Evolutionary conservation across 2,797 vertebrate genomes (phyloP), one percentile per base, ranked within the genome.

Genomic region (Pseudochromis fuscus): DNA sequence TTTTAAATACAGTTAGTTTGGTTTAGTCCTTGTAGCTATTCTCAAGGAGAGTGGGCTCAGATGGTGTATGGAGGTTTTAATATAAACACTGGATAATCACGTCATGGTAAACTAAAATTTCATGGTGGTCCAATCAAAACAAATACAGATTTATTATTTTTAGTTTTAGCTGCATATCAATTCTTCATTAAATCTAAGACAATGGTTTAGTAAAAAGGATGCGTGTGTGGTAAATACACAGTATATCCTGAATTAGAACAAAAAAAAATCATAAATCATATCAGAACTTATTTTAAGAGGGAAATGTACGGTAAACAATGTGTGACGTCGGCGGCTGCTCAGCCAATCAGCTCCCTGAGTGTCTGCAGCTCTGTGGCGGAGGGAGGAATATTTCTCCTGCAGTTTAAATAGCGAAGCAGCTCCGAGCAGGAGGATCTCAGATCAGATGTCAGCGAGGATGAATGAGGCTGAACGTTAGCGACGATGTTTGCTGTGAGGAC

Each of bases 361-460:
- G 1, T 33, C n/a, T 46, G 57, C 35, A 2, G 56, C 56, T 60
- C 53, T 5, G 46, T 6, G 57, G 37, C 5, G 23, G 78, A 69
- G 85, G 85, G 86, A 74, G 86, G 87, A 75, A 73, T 65, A 75
- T 55, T 58, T 84, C 24, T 30, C 31, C 62, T 4, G 76, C 11
- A 25, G 72, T 71, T 89, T 89, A 87, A 84, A 91, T 62, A 86
- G 53, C 31, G 75, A 53, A 38, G 66, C 65, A 83, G 61, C 53
- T 23, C 40, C 3, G 42, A 77, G 51, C 45, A 1, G n/a, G 23
- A 46, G 25, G 42, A 52, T 42, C 44, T 2, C 7, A 13, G 57
- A 74, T 76, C 73, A 68, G 55, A 42, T 55, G 53, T 67, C n/a
- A 67, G 46, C 2, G 50, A 18, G 12, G 27, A 6, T 6, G 27